Evolutionary conservation across 2,888 invertebrate species (phyloP), one percentile per base, ranked within the genome.

Genomic region (Lasiommata megera): DNA sequence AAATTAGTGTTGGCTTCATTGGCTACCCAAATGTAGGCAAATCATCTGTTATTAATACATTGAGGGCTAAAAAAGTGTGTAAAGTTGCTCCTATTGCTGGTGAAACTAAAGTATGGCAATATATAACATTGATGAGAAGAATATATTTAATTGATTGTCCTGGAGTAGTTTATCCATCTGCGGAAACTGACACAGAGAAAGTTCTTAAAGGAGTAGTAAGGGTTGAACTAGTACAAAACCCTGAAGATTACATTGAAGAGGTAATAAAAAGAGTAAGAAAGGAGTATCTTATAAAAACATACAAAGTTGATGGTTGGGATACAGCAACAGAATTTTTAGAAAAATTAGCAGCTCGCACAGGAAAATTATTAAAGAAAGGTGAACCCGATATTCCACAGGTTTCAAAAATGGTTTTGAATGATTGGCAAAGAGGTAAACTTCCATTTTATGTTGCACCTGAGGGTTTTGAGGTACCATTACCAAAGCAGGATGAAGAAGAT

Each of bases 11-110:
- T 48, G 99, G 99, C 0, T 96, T 99, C 68, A 98, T 99, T 78
- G 99, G 99, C 0, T 99, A 99, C 82, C 99, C 99, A 1, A 99
- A 99, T 91, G 97, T 97, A 3, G 99, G 99, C 0, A 99, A 99
- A 86, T 99, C 98, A 62, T 99, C 99, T 0, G 95, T 99, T 6
- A 99, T 99, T 65, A 99, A 99, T 82, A 97, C 99, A 0, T 88
- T 99, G 56, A 93, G 97, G 55, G 95, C 96, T 8, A 98, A 99
- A 76, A 99, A 99, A 87, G 99, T 99, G 0, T 99, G 99, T 81
- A 99, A 98, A 82, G 98, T 96, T 0, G 99, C 99, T 3, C 99
- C 99, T 0, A 97, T 99, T 73, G 99, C 99, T 57, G 99, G 99
- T 5, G 97, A 97, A 85, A 97, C 97, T 0, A 97, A 97, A 91